Percentiles rank a stretch among this genome's conserved stretches.
Conservation (phyloP, 2,797 vertebrate species). For the Sciaenops ocellatus region DNA sequence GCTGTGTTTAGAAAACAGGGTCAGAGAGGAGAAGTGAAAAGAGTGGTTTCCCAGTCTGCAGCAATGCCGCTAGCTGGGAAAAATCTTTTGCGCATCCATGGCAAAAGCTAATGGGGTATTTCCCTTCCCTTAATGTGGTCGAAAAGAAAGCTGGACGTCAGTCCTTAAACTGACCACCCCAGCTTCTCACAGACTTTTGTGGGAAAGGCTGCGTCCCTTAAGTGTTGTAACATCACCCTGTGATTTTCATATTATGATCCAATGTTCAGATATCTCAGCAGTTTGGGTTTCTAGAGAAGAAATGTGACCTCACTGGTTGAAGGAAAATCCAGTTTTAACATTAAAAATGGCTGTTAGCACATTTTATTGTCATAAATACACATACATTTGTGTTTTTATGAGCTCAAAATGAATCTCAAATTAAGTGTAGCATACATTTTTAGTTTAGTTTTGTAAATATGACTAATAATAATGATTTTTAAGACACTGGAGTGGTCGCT, state of each 20-base stretch:
- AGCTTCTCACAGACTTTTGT: conserved; percentile 38
- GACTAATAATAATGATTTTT: neutral
- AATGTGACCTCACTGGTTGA: conserved; percentile 5
- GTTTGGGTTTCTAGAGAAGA: conserved; percentile 17
- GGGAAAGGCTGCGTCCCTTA: conserved; percentile 30
- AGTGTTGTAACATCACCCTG: conserved; percentile 36
- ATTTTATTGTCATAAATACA: conserved; percentile 21
- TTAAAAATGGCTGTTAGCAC: conserved; percentile 38
- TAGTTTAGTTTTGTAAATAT: neutral
- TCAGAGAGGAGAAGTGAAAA: conserved; percentile 62
- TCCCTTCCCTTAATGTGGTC: conserved; percentile 65
- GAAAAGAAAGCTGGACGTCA: conserved; percentile 20
- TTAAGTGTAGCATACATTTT: neutral
- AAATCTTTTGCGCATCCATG: conserved; percentile 48
- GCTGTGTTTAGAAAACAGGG: conserved; percentile 65
- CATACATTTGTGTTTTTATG: too few relatives aligned
- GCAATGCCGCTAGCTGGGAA: conserved; percentile 48
- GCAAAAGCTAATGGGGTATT: conserved; percentile 71
- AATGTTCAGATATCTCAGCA: conserved; percentile 48
- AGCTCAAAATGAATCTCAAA: neutral
- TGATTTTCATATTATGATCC: conserved; percentile 41
- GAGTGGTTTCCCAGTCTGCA: conserved; percentile 48
- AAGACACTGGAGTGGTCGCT: neutral
- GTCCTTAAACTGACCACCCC: conserved; percentile 25
- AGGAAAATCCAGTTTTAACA: conserved; percentile 22